Base-by-base conservation (phyloP, 1,140 invertebrate species). In the Orchesella cincta region DNA sequence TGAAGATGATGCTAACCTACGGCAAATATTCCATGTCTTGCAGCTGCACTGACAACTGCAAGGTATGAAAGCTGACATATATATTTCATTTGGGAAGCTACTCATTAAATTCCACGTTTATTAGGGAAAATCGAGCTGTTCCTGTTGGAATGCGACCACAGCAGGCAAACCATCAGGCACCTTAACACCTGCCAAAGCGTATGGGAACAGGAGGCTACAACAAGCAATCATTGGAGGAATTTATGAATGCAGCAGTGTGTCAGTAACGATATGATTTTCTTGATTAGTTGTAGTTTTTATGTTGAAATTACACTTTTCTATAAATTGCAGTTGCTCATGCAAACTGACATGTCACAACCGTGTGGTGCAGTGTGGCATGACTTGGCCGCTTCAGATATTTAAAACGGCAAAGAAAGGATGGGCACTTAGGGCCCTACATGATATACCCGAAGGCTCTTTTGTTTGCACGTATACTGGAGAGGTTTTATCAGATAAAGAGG, bases 401-500 rank as follows among this genome's bases (percentile, higher is more conserved):
- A 83, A 81, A 74, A 78, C 67, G 12, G 12, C n/a, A 26, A 54
- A 31, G 2, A 78, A 78, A 81, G 97, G 97, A 1, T 99, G 97
- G 97, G 97, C 97, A 1, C 91, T 98, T 72, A 90, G 97, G 0
- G 95, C 94, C 75, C 85, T 98, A 0, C 94, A 97, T 84, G 97
- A 99, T 84, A 92, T 99, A 78, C 96, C 97, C 0, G 89, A 91
- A 80, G 96, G 96, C 1, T 89, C 92, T 0, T 98, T 98, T 84
- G 92, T 98, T 31, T 98, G 95, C 85, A 94, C 97, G 62, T 98
- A 98, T 86, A 94, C 95, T 33, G 97, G 97, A 0, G 91, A 94
- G 81, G 85, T 99, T 34, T 88, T 97, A 0, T 98, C 94, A 0
- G 96, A 98, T 84, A 91, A 93, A 28, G 91, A 89, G 71, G 94